Conservation (phyloP, 2,888 invertebrate genomes). For the Metallyticus violacea region DNA sequence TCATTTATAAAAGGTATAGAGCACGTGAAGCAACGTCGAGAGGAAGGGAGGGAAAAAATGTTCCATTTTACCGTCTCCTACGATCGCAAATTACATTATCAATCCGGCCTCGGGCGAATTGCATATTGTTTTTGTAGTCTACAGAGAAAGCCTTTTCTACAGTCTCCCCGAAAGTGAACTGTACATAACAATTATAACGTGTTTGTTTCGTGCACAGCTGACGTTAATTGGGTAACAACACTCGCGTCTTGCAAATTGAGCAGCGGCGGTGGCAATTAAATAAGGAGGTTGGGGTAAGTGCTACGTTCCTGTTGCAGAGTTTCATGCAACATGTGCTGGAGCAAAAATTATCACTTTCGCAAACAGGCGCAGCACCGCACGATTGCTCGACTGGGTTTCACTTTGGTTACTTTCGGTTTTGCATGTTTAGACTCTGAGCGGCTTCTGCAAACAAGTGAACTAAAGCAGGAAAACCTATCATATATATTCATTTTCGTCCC, state of each 20-base stretch:
- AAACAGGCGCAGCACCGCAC: too few species aligned
- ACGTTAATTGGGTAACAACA: not conserved
- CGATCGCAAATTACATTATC: not conserved
- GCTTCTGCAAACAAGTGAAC: too few species aligned
- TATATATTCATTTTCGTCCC: too few species aligned
- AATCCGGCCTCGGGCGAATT: not conserved
- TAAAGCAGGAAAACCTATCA: not conserved
- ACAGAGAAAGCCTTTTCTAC: not conserved
- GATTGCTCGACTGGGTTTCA: too few species aligned
- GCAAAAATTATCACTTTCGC: not conserved
- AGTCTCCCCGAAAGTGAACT: not conserved
- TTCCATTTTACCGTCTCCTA: not conserved
- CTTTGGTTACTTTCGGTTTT: too few species aligned
- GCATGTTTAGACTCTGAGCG: too few species aligned
- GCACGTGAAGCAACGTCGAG: not conserved
- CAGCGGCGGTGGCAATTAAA: not conserved
- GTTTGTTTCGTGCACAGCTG: not conserved
- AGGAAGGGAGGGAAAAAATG: not conserved
- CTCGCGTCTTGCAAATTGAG: not conserved
- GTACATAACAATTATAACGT: not conserved
- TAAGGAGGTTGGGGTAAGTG: not conserved
- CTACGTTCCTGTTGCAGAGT: not conserved
- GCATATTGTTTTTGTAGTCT: not conserved
- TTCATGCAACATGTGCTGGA: not conserved
- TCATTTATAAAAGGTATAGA: not conserved